Conservation (phyloP, 2,113 vertebrate species). For the Psephotus haematonotus region DNA sequence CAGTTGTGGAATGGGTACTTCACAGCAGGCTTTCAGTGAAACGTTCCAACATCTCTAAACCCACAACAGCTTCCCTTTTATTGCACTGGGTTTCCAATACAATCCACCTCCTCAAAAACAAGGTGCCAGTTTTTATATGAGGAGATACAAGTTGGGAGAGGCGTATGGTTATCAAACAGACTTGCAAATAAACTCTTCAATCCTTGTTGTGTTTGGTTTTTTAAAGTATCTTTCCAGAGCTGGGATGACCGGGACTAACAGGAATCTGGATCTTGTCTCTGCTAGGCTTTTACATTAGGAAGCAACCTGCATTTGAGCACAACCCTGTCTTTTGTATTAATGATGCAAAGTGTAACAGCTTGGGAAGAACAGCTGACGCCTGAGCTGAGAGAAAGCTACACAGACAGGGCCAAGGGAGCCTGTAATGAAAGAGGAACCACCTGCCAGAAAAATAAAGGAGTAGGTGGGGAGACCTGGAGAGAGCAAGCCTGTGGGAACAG, state of each 20-base stretch:
- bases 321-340: not conserved
- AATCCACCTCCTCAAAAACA: not conserved
- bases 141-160: not conserved
- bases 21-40: not conserved
- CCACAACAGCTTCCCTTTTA: not conserved
- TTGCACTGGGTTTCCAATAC: not conserved
- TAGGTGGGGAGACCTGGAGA: slow-evolving; percentile 60
- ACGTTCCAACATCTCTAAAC: not conserved
- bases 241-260: not conserved
- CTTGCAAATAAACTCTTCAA: not conserved
- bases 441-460: slow-evolving; percentile 56
- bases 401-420: not conserved
- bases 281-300: not conserved
- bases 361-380: slow-evolving; percentile 18
- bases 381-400: not conserved
- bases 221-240: not conserved
- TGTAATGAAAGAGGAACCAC: slow-evolving; percentile 36
- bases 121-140: not conserved
- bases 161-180: not conserved
- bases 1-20: not conserved
- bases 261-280: not conserved
- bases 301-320: not conserved
- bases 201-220: not conserved
- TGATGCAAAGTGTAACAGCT: slow-evolving; percentile 22
- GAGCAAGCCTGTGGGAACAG: slow-evolving; percentile 53